Evolutionary conservation across 2,797 vertebrate genomes (phyloP).

Genomic region (Peromyscus aztecus): DNA sequence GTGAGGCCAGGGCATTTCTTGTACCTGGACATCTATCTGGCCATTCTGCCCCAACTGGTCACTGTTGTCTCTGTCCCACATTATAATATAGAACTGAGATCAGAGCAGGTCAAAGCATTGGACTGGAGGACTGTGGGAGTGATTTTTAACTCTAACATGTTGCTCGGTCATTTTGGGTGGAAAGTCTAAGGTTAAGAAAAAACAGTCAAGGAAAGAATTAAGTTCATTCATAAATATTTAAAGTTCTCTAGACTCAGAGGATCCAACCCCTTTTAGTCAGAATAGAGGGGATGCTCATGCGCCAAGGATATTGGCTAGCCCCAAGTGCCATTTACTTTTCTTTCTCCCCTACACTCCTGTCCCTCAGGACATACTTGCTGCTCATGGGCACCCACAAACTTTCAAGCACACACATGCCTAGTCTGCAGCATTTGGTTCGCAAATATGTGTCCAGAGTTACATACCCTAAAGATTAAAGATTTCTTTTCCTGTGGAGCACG

Average conservation of each 20-base stretch:
- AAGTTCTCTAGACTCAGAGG: not conserved
- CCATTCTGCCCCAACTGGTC: not conserved
- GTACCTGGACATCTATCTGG: not conserved
- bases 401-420: not conserved
- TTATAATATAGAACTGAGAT: not conserved
- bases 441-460: not conserved
- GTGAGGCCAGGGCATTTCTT: not conserved
- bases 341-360: not conserved
- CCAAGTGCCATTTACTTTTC: not conserved
- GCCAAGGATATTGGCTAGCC: not conserved
- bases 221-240: not conserved
- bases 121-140: not conserved
- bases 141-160: not conserved
- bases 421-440: not conserved
- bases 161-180: not conserved
- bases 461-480: not conserved
- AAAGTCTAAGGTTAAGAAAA: constrained; percentile 5
- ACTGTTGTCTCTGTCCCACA: not conserved
- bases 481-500: not conserved
- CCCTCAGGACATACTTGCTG: not conserved
- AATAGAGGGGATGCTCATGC: not conserved
- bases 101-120: not conserved
- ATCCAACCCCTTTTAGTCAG: not conserved
- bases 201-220: constrained; percentile 8
- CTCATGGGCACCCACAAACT: no score